Evolutionary conservation across 1,140 invertebrate species (phyloP).

Genomic region (Zaprionus vittiger): DNA sequence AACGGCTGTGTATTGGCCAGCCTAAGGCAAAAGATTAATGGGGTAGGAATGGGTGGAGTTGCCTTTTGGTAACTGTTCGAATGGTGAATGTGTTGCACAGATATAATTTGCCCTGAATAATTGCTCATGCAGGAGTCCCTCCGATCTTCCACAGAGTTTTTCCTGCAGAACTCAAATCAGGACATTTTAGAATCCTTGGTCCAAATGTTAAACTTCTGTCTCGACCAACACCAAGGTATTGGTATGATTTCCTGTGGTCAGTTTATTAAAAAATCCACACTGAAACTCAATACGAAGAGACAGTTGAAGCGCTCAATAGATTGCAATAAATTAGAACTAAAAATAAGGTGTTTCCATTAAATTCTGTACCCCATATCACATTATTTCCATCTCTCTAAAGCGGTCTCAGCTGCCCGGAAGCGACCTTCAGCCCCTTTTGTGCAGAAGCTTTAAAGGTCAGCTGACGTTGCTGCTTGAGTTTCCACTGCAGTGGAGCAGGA

Average conservation of each 20-base stretch:
- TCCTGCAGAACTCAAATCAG: no score
- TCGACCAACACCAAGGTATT: no score
- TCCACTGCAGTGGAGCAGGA: background rate
- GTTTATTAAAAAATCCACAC: background rate
- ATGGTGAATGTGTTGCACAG: no score
- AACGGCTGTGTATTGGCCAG: background rate
- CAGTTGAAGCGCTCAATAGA: background rate
- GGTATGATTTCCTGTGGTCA: no score
- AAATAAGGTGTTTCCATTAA: background rate
- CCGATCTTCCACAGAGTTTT: no score
- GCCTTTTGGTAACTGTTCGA: no score
- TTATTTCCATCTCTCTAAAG: background rate
- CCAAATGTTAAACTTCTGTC: no score
- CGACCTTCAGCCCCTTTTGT: slow-evolving; percentile 1
- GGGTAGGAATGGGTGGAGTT: background rate
- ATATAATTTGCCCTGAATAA: no score
- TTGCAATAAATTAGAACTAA: background rate
- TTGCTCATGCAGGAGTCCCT: no score
- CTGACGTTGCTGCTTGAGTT: slow-evolving; percentile 37
- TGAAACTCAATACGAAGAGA: background rate
- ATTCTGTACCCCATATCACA: background rate
- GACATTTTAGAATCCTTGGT: no score
- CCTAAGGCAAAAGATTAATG: background rate
- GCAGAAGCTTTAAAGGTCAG: slow-evolving; percentile 31
- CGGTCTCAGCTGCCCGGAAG: background rate